Base-by-base conservation (phyloP, 2,113 vertebrate genomes). In the Tichodroma muraria region DNA sequence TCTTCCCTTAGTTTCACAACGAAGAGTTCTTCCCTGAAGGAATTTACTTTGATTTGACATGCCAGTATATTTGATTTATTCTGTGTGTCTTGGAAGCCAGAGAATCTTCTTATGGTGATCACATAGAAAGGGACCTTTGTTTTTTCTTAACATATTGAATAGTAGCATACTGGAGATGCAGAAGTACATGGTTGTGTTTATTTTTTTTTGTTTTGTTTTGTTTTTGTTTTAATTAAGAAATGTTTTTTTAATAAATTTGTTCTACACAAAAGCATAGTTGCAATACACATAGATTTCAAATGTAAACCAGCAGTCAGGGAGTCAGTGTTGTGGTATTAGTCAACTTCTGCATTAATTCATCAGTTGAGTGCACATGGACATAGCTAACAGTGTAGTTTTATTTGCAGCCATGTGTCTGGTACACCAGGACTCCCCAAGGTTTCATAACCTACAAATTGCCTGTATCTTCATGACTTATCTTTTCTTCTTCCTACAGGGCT, bases 61-160 rank as follows among this genome's bases (percentile, higher is more conserved):
- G 38, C 82, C 91, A 82, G 10, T 28, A 53, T 95, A 89, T 75
- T 93, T 77, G 31, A 91, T 93, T 95, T 81, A 85, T 89, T 82
- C 47, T 47, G 11, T 90, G 65, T 90, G 40, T 27, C 15, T 71
- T 77, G 42, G 53, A 90, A 91, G 42, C 12, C 56, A 81, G 17
- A 80, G 27, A 63, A 78, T 82, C 30, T 45, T 69, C 50, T 70
- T 84, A 28, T 35, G 21, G 35, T 75, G 30, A 54, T 79, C 15
- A 57, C 19, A 52, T 8, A 66, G 10, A 77, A 75, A 84, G 59
- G 28, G 3, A 14, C 56, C 5, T 49, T 82, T 13, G 2, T 22
- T 85, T 85, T 77, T 47, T 37, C 37, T 75, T 57, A 33, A 22
- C 15, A 33, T 35, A 37, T 81, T 95, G 24, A 81, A 44, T 40